Percentiles rank a stretch among this genome's conserved stretches.
Conservation (phyloP, 2,113 vertebrate species). For the Aviceda subcristata region DNA sequence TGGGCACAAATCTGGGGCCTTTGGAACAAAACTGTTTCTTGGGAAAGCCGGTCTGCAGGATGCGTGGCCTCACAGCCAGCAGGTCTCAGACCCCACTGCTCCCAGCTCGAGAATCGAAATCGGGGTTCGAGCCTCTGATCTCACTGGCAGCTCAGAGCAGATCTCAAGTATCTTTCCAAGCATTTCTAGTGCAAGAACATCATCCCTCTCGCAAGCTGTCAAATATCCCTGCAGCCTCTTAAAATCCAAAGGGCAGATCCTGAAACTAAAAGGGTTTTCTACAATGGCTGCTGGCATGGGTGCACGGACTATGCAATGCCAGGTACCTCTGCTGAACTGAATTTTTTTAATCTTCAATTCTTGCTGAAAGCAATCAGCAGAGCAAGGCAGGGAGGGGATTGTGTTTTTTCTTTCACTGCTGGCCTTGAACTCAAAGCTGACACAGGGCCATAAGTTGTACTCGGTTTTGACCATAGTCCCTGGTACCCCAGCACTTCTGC, state of each 20-base stretch:
- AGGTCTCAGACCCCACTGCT: neutral
- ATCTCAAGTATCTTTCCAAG: neutral
- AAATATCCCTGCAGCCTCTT: neutral
- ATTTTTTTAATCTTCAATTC: neutral
- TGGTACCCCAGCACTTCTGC: neutral
- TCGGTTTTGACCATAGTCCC: neutral
- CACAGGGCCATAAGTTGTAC: neutral
- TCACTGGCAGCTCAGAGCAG: neutral
- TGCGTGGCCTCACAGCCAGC: accelerated
- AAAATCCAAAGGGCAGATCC: neutral
- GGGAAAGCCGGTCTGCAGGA: neutral
- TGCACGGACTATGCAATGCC: too few species aligned
- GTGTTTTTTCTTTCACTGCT: neutral
- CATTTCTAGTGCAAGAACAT: neutral
- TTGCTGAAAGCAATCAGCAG: neutral
- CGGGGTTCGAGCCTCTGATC: neutral
- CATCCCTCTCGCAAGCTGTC: neutral
- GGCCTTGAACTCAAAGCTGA: neutral
- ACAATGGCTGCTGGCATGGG: neutral
- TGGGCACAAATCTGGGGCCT: neutral
- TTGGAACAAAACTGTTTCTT: neutral
- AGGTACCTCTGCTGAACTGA: accelerated
- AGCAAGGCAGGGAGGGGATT: neutral
- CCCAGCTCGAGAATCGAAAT: neutral
- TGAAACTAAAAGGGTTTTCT: neutral